These are phyloP conservation scores for Myotis pilosus DNA, from an alignment of 2,797 vertebrate genomes.

Conservation along the genomic window DNA sequence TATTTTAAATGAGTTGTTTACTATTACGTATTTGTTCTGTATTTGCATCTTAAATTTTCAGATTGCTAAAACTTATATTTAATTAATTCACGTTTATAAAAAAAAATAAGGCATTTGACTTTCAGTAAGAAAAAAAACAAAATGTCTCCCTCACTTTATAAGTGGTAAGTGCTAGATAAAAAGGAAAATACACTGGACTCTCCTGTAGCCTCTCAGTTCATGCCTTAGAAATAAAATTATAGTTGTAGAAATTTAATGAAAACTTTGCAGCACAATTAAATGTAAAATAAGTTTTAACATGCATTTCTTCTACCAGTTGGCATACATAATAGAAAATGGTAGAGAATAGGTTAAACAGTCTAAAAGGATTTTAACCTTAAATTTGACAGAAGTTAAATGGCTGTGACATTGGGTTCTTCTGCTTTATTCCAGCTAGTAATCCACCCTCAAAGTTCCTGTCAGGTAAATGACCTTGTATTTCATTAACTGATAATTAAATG, in stretches of 20 bases:
- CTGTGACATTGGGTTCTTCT: slow-evolving; percentile 90
- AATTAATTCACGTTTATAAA: slow-evolving; percentile 42
- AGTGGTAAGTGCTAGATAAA: slow-evolving; percentile 49
- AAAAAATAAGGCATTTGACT: slow-evolving; percentile 3
- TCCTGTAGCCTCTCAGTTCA: slow-evolving; percentile 55
- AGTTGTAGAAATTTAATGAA: slow-evolving; percentile 76
- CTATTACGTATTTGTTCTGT: slow-evolving; percentile 1
- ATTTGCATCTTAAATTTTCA: slow-evolving; percentile 1
- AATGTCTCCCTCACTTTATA: slow-evolving; percentile 23
- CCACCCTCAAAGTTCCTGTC: slow-evolving; percentile 95
- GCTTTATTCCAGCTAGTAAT: slow-evolving; percentile 92
- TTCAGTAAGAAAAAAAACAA: background rate
- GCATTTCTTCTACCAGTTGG: slow-evolving; percentile 81
- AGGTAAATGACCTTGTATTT: slow-evolving; percentile 99
- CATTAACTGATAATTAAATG: slow-evolving; percentile 99
- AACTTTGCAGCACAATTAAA: slow-evolving; percentile 81
- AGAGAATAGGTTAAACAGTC: slow-evolving; percentile 89
- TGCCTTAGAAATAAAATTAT: slow-evolving; percentile 63
- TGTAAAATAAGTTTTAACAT: slow-evolving; percentile 80
- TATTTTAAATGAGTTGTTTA: slow-evolving; percentile 52
- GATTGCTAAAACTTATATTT: slow-evolving; percentile 26
- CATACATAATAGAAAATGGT: slow-evolving; percentile 86
- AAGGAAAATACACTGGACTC: slow-evolving; percentile 21
- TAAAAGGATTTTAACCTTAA: slow-evolving; percentile 91
- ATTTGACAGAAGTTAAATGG: slow-evolving; percentile 92